Percentiles rank a stretch among this genome's conserved stretches.
phyloP scores from a whole-genome alignment of 2,113 vertebrate species.

The Carettochelys insculpta region DNA sequence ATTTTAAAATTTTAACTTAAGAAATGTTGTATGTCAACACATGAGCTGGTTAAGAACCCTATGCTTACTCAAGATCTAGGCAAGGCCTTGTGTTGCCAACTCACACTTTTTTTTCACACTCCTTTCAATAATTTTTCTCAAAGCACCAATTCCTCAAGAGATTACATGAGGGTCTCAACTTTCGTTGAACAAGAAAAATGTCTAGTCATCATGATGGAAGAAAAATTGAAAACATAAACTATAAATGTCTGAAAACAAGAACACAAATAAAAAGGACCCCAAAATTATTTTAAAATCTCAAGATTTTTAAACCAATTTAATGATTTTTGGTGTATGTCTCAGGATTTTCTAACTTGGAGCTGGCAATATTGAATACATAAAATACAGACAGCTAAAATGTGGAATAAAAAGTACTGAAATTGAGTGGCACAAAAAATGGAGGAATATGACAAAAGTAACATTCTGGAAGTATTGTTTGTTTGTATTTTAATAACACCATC shows the following conservation, averaged over 20 bases:
- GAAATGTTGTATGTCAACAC: not conserved
- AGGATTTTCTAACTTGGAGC: not conserved
- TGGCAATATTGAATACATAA: accelerated
- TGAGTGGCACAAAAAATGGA: accelerated
- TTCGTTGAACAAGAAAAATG: not conserved
- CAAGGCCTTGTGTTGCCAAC: not conserved
- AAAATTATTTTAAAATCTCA: not conserved
- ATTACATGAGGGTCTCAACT: too few relatives aligned
- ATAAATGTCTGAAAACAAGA: not conserved
- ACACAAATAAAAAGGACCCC: not conserved
- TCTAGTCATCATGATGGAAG: not conserved
- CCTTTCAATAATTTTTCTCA: not conserved
- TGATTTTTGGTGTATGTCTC: accelerated
- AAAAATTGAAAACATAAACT: not conserved
- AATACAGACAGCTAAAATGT: accelerated
- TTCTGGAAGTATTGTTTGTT: accelerated
- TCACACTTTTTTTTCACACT: not conserved
- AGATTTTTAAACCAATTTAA: not conserved
- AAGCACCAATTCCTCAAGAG: too few relatives aligned
- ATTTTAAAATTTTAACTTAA: not conserved
- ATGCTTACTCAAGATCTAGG: not conserved
- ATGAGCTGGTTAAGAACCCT: not conserved
- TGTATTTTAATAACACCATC: not conserved
- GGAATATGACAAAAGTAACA: not conserved
- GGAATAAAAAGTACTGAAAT: not conserved